phyloP scores from a whole-genome alignment of 2,797 vertebrate species.

The Phalanger gymnotis region DNA sequence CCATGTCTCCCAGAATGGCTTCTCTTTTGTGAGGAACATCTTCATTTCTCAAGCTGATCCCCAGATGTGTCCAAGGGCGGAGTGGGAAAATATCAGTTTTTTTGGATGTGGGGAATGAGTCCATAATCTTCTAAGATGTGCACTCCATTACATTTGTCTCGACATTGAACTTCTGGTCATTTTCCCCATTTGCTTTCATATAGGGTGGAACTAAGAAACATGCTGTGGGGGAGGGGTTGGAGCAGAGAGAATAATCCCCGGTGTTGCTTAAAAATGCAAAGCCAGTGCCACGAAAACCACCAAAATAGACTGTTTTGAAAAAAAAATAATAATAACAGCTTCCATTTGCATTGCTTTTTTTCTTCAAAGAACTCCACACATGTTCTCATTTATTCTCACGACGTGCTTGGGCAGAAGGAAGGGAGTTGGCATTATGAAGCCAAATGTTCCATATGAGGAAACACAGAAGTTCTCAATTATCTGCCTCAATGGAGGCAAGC shows the following conservation, averaged over 20 bases:
- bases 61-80: background rate
- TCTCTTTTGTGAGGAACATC: background rate
- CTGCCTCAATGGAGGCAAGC: background rate
- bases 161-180: background rate
- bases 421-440: background rate
- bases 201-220: background rate
- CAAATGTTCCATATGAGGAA: conserved; percentile 1
- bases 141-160: background rate
- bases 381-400: conserved; percentile 6
- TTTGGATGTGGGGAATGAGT: background rate
- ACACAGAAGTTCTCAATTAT: background rate
- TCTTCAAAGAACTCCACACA: background rate
- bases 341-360: conserved; percentile 12
- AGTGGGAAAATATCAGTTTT: background rate
- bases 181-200: background rate
- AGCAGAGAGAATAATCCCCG: background rate
- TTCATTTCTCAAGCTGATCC: background rate
- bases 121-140: background rate
- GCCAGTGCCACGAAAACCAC: background rate
- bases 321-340: background rate
- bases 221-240: background rate
- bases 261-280: conserved; percentile 8
- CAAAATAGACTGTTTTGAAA: background rate
- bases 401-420: background rate
- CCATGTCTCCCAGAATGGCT: background rate